phyloP scores from a whole-genome alignment of 2,888 invertebrate genomes.

The Siphonodentalium dalli region DNA sequence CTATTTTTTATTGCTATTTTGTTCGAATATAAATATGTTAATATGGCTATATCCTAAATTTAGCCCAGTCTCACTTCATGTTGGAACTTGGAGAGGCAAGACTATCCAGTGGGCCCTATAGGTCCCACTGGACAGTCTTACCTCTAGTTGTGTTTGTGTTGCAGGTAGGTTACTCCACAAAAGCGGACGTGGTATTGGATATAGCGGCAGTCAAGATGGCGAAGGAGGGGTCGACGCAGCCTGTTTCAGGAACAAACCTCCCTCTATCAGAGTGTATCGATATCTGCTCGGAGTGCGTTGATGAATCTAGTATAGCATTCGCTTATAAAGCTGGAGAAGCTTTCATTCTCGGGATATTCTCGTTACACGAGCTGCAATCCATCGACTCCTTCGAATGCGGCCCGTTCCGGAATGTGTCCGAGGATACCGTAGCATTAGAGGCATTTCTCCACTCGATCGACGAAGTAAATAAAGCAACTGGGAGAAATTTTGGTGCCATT shows the following conservation, averaged over 20 bases:
- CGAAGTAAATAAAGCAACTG: slow-evolving; percentile 28
- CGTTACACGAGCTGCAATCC: slow-evolving; percentile 37
- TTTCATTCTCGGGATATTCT: slow-evolving; percentile 48
- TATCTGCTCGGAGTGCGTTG: slow-evolving; percentile 36
- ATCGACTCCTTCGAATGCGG: slow-evolving; percentile 41
- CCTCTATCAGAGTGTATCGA: slow-evolving; percentile 35
- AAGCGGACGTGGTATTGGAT: slow-evolving; percentile 1
- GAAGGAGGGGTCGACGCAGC: background rate
- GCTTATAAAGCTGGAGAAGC: slow-evolving; percentile 41
- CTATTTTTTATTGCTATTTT: too few species aligned
- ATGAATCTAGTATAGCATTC: slow-evolving; percentile 30
- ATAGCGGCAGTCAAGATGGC: background rate
- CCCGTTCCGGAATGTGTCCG: slow-evolving; percentile 35
- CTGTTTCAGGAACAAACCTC: slow-evolving; percentile 8
- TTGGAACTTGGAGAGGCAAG: background rate
- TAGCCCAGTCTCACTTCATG: too few species aligned
- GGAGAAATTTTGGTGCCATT: slow-evolving; percentile 48
- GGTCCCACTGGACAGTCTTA: too few species aligned
- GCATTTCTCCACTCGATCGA: slow-evolving; percentile 43
- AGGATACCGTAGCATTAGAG: slow-evolving; percentile 46
- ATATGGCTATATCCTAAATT: too few species aligned
- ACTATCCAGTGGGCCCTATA: background rate
- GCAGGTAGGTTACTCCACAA: slow-evolving; percentile 32
- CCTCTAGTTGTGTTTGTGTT: too few species aligned
- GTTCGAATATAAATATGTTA: too few species aligned